Conservation (phyloP, 2,113 vertebrate genomes). For the Tonatia bakeri region DNA sequence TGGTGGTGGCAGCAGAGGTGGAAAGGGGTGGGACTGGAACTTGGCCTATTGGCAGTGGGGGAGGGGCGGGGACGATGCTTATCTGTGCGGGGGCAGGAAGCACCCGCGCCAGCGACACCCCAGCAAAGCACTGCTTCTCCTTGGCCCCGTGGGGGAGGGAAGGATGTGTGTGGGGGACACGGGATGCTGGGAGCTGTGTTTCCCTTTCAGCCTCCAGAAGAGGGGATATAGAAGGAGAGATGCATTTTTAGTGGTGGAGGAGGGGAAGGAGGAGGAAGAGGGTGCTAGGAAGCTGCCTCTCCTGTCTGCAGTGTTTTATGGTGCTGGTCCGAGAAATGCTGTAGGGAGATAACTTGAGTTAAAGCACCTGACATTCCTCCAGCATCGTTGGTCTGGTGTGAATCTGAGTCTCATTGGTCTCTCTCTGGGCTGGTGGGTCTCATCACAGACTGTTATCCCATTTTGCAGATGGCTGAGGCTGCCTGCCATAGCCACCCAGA, state of each 20-base stretch:
- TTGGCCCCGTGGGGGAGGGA: conserved; percentile 64
- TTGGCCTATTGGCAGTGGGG: conserved; percentile 62
- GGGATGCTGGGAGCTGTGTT: conserved; percentile 50
- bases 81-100: conserved; percentile 75
- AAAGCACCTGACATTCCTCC: not conserved
- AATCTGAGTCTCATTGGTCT: not conserved
- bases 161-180: conserved; percentile 40
- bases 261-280: not conserved
- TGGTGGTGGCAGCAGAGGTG: not conserved
- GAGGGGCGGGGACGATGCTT: conserved; percentile 66
- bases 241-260: not conserved
- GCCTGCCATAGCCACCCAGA: not conserved
- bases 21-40: conserved; percentile 41
- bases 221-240: conserved; percentile 8
- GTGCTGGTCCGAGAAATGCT: not conserved
- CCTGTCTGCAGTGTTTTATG: not conserved
- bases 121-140: conserved; percentile 62
- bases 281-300: not conserved
- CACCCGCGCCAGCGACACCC: conserved; percentile 64
- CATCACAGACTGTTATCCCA: not conserved
- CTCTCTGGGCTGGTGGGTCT: not conserved
- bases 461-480: not conserved
- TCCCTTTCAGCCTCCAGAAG: conserved; percentile 32
- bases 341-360: not conserved
- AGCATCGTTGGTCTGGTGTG: not conserved